Evolutionary conservation across 2,888 invertebrate genomes (phyloP), one percentile per base, ranked within the genome.

Genomic region (Drosophila sordidula): DNA sequence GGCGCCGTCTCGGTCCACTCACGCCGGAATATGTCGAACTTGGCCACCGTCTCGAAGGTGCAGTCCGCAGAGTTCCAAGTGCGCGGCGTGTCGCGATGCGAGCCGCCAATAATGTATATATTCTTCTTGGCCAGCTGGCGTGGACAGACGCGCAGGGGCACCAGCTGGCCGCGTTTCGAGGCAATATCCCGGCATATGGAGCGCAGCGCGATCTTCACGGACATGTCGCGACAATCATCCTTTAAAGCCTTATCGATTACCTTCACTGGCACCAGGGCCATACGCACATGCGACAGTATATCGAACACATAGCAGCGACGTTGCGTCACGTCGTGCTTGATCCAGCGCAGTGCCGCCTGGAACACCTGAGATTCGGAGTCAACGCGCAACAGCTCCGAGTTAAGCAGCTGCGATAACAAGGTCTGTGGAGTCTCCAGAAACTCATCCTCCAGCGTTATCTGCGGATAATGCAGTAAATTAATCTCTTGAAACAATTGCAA

Each of bases 331-430:
- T 97, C 96, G 89, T 97, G 95, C 75, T 95, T 95, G 50, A 98
- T 95, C 98, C 98, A 98, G 78, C 96, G 94, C 76, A 98, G 93
- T 16, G 97, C 98, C 58, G 97, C 96, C 91, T 96, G 95, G 91
- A 98, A 95, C 67, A 97, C 97, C 95, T 98, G 97, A 89, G 95
- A 95, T 93, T 98, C 98, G 75, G 95, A 96, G 90, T 98, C 97
- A 57, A 98, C 96, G 90, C 95, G 95, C 58, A 98, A 94, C 90
- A 96, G 94, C 93, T 98, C 98, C 69, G 97, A 97, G 79, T 95
- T 95, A 55, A 98, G 93, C 80, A 98, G 94, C 79, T 95, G 95
- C 65, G 96, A 93, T 54, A 98, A 93, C 88, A 95, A 94, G 77
- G 96, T 94, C 89, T 96, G 95, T 25, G 97, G 96, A 70, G 98